Conservation (phyloP, 2,797 vertebrate genomes). For the Luscinia luscinia region DNA sequence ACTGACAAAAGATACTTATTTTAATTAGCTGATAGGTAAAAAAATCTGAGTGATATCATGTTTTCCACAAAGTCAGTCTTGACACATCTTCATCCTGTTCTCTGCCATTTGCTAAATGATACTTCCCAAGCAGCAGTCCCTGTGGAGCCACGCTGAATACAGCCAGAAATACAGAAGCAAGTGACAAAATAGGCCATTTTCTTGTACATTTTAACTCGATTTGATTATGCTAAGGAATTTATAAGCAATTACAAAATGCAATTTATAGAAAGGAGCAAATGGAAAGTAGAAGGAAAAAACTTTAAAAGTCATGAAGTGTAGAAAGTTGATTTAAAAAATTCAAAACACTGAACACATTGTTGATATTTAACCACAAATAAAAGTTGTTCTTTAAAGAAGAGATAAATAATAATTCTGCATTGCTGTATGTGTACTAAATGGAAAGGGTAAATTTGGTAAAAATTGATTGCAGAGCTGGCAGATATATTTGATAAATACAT, state of each 20-base stretch:
- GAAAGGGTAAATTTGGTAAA: background rate
- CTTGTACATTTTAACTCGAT: background rate
- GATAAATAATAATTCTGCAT: background rate
- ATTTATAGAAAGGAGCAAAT: background rate
- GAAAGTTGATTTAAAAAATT: background rate
- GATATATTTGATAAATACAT: background rate
- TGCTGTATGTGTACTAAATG: background rate
- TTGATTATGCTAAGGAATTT: background rate
- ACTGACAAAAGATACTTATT: background rate
- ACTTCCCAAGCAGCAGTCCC: background rate
- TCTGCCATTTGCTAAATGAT: background rate
- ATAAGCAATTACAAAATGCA: background rate
- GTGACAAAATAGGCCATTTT: background rate
- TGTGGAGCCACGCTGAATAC: background rate
- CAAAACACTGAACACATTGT: background rate
- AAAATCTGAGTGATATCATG: background rate
- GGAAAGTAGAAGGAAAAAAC: background rate
- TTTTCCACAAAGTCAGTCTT: background rate
- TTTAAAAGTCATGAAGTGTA: background rate
- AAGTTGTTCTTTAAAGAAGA: background rate
- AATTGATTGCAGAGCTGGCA: background rate
- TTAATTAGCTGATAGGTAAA: background rate
- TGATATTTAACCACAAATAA: background rate
- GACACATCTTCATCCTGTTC: background rate
- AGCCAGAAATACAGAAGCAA: background rate